phyloP scores from a whole-genome alignment of 2,797 vertebrate genomes.

The Sciurus carolinensis region DNA sequence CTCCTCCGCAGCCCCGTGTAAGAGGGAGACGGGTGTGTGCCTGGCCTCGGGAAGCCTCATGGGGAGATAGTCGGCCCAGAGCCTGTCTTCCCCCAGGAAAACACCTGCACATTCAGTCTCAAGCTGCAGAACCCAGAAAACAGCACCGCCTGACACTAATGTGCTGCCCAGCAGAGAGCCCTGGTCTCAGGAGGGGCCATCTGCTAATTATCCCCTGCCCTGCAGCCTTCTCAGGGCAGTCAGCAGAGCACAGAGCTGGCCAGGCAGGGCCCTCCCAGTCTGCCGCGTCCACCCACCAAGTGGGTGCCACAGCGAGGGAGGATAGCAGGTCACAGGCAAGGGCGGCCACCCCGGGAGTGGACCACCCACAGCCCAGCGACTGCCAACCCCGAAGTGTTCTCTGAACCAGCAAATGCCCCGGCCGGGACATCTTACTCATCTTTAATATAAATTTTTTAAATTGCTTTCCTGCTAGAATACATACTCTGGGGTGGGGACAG shows the following conservation, averaged over 20 bases:
- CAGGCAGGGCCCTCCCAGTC: background rate
- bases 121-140: background rate
- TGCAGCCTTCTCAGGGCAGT: background rate
- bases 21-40: rapidly evolving
- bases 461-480: background rate
- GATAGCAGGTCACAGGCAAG: background rate
- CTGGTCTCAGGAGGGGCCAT: background rate
- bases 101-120: background rate
- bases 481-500: background rate
- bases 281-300: background rate
- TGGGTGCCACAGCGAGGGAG: background rate
- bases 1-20: background rate
- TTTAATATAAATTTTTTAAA: background rate
- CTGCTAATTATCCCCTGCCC: conserved; percentile 2
- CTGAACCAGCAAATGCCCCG: background rate
- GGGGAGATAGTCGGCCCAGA: background rate
- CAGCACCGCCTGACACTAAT: background rate
- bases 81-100: background rate
- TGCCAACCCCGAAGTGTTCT: background rate
- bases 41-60: background rate
- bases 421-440: background rate
- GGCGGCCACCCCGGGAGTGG: background rate
- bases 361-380: background rate
- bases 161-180: background rate
- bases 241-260: background rate